Evolutionary conservation across 2,113 vertebrate species (phyloP), one percentile per base, ranked within the genome.

Genomic region (Neotoma lepida): DNA sequence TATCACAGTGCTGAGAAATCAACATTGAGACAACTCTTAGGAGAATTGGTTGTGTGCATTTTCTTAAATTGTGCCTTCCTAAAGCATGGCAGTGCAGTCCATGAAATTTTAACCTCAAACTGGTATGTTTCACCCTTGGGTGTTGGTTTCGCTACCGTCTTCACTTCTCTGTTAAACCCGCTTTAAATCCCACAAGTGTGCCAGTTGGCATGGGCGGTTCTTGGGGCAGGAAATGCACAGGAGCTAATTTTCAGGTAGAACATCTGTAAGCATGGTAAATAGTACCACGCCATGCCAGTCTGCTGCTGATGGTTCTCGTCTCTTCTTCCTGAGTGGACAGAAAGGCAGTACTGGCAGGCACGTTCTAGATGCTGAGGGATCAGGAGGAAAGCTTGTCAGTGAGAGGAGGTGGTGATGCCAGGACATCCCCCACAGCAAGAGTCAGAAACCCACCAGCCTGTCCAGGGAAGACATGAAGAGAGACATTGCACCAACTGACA

Each of bases 161-260:
- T 97, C 97, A 95, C 94, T 76, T 81, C 71, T 95, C 35, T 30
- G 22, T 30, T 54, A 33, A 78, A 81, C n/a, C 46, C 70, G 71
- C 58, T 44, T 2, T 74, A 86, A 54, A 61, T 97, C 90, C 86
- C 85, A 93, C 77, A 77, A 96, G 89, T 98, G 97, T 98, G 96
- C 97, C 94, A 97, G 71, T 68, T 82, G 96, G 97, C 97, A 95
- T 97, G 92, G 96, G 93, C 95, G 96, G 94, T 95, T 97, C 63
- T 51, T 18, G 58, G 95, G 96, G 93, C 95, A 93, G 96, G 90
- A 97, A 98, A 97, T 94, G 91, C 96, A 95, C 89, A 84, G 98
- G 97, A 98, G 97, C 98, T 98, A 96, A 97, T 98, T 98, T 98
- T 95, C 92, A 98, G 97, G 97, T 95, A 97, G 63, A 63, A 71